Percentiles rank a stretch among this genome's conserved stretches.
These are phyloP conservation scores for Danionella cerebrum DNA, from an alignment of 2,113 vertebrate species.

Conservation along the genomic window DNA sequence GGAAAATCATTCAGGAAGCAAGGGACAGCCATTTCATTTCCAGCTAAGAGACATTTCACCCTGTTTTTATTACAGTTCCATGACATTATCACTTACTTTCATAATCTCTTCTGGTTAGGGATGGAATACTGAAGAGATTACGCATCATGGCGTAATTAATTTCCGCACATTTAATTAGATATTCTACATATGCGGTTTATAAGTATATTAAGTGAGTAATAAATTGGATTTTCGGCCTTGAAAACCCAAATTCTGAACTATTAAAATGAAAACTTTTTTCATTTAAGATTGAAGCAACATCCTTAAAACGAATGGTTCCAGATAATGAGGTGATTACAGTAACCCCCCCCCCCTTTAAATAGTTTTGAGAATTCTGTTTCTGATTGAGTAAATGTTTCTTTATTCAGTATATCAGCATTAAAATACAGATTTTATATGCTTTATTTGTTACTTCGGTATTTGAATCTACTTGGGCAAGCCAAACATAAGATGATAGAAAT, in stretches of 20 bases:
- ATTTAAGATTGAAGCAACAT: background rate
- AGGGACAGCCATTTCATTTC: conserved; percentile 1
- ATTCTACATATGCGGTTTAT: conserved; percentile 14
- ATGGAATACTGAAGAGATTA: conserved; percentile 15
- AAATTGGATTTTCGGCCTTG: background rate
- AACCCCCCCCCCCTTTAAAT: too few species aligned
- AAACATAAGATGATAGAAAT: too few species aligned
- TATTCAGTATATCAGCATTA: too few species aligned
- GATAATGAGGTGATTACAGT: too few species aligned
- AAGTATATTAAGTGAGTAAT: background rate
- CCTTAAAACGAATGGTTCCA: too few species aligned
- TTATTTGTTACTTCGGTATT: too few species aligned
- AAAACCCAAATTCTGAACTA: background rate
- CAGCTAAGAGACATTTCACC: background rate
- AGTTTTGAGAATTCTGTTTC: too few species aligned
- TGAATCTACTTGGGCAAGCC: too few species aligned
- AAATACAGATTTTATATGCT: too few species aligned
- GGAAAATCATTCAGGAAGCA: background rate
- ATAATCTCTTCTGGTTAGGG: conserved; percentile 10
- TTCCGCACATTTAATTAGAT: conserved; percentile 9
- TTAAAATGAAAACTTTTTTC: background rate
- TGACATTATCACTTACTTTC: background rate
- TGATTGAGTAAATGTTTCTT: too few species aligned
- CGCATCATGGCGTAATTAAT: conserved; percentile 14
- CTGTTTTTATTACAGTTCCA: background rate